Base-by-base conservation (phyloP, 2,113 vertebrate species). In the Mormoops blainvillei region DNA sequence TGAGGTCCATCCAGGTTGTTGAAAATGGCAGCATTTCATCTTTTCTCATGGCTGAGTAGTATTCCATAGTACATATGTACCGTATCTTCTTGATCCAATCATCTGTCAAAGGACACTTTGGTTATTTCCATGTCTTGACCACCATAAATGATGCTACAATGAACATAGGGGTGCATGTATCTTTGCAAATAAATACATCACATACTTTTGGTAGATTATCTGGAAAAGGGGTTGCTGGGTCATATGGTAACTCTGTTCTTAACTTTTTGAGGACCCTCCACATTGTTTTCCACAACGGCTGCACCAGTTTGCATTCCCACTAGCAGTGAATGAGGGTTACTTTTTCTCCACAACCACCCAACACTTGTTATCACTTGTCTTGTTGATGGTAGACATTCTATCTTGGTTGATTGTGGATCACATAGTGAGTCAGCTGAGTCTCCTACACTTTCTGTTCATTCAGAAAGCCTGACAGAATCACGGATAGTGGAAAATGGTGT, bases 351-450 rank as follows among this genome's bases (percentile, higher is more conserved):
- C 71, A 31, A 28, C 26, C 26, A 31, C 71, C 71, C 28, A 48
- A 11, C 12, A 16, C 71, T 74, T 74, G 43, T 8, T 76, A 50
- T 20, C 31, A 50, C 31, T 33, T 26, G 16, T 33, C 31, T 33
- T 76, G 73, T 50, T 33, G 31, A 12, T 50, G 48, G 33, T 11
- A 12, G 45, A 43, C 73, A 76, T 76, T 33, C 73, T 20, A 15
- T 45, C 3, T 31, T 9, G 3, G 67, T 15, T 67, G 45, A 56
- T 63, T 54, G 2, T 38, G 6, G 15, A 19, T 91, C 24, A 20
- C 6, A 2, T 1, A 8, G 4, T 43, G 41, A 70, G 19, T 48
- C 28, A 58, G 0, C 0, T n/a, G 50, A 31, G 24, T 41, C 33
- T 48, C 10, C 20, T 52, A 26, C 28, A 41, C 3, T 74, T 68